Conservation (phyloP, 2,888 invertebrate genomes). For the Acrobasis suavella region DNA sequence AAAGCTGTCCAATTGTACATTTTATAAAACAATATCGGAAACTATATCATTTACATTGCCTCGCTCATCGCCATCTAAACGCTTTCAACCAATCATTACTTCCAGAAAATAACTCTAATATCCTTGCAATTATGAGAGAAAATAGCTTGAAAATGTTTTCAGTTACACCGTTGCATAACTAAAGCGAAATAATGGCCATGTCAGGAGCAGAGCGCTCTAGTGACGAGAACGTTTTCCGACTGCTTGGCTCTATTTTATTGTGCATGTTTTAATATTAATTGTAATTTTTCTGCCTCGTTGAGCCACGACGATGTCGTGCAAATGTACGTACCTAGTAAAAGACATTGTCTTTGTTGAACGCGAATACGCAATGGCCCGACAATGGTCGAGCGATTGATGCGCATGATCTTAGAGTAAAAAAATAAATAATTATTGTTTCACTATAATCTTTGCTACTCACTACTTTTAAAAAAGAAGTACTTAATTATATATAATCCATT, state of each 20-base stretch:
- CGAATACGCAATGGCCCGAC: no score
- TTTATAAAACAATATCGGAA: slow-evolving; percentile 50
- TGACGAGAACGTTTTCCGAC: slow-evolving; percentile 76
- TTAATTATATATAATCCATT: no score
- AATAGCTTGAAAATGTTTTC: slow-evolving; percentile 1
- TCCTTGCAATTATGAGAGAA: neutral
- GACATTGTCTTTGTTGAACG: no score
- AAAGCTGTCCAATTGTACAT: slow-evolving; percentile 33
- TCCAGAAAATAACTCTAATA: neutral
- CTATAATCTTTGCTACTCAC: no score
- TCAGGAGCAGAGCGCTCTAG: slow-evolving; percentile 66
- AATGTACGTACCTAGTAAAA: slow-evolving; percentile 39
- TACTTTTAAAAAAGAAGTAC: no score
- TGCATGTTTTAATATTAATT: slow-evolving; percentile 80
- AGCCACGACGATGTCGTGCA: slow-evolving; percentile 51
- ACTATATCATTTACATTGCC: slow-evolving; percentile 60
- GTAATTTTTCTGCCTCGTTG: slow-evolving; percentile 71
- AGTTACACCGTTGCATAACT: slow-evolving; percentile 24
- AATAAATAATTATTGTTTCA: no score
- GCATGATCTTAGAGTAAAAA: no score
- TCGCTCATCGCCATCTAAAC: slow-evolving; percentile 47
- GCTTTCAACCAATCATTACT: slow-evolving; percentile 33
- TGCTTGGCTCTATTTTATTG: slow-evolving; percentile 75
- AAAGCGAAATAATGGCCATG: slow-evolving; percentile 65
- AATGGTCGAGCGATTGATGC: no score